These are phyloP conservation scores for Dicyrtoma fusca DNA, from an alignment of 2,888 invertebrate species.

Conservation along the genomic window DNA sequence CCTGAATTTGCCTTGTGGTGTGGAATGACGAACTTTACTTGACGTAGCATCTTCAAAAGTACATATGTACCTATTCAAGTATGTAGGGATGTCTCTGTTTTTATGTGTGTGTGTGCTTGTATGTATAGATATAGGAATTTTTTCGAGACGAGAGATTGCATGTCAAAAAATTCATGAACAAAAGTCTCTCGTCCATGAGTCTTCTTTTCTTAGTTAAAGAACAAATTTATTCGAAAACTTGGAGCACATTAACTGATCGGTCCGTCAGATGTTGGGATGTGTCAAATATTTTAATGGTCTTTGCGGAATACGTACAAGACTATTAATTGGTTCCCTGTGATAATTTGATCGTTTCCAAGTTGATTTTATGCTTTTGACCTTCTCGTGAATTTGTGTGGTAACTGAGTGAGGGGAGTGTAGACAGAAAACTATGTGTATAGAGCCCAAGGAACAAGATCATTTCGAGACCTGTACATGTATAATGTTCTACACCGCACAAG, in stretches of 20 bases:
- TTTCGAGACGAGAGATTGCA: slow-evolving; percentile 22
- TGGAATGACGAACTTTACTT: too few species aligned
- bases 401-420: background rate
- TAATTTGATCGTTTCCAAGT: slow-evolving; percentile 32
- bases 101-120: too few species aligned
- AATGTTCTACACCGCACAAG: slow-evolving; percentile 23
- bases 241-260: slow-evolving; percentile 29
- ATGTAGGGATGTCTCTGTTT: too few species aligned
- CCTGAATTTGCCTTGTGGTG: too few species aligned
- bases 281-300: slow-evolving; percentile 37
- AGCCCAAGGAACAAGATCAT: slow-evolving; percentile 11
- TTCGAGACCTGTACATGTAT: slow-evolving; percentile 6
- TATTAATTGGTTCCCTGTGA: slow-evolving; percentile 39
- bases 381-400: slow-evolving; percentile 28
- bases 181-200: background rate
- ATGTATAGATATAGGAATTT: background rate
- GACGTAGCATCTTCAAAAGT: too few species aligned
- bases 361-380: slow-evolving; percentile 40
- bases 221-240: slow-evolving; percentile 35
- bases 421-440: background rate
- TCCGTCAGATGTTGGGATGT: slow-evolving; percentile 32
- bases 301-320: slow-evolving; percentile 31
- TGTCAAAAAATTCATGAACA: slow-evolving; percentile 25
- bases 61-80: too few species aligned
- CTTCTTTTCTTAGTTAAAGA: background rate